These are phyloP conservation scores for Tineola bisselliella DNA, from an alignment of 2,888 invertebrate genomes.

Conservation along the genomic window DNA sequence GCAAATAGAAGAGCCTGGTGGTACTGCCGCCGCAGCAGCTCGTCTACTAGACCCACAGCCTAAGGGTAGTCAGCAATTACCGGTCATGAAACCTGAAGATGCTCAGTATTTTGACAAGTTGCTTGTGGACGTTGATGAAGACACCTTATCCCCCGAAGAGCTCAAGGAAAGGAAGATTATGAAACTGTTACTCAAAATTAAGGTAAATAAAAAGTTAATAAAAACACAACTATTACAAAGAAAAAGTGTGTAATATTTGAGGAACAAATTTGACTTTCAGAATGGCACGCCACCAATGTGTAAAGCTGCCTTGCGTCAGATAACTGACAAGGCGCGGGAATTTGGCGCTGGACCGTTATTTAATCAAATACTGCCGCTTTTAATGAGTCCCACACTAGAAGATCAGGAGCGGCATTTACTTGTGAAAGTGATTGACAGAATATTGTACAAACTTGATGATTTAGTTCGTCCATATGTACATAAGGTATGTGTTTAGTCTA, in stretches of 20 bases:
- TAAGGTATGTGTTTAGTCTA: constrained; percentile 74
- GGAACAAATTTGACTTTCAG: constrained; percentile 27
- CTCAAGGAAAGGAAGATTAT: constrained; percentile 99
- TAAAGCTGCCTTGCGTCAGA: constrained; percentile 96
- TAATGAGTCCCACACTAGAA: constrained; percentile 99
- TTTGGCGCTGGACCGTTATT: constrained; percentile 99
- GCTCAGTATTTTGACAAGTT: constrained; percentile 99
- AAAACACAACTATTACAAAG: too few relatives aligned
- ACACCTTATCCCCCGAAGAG: constrained; percentile 93
- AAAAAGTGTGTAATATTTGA: too few relatives aligned
- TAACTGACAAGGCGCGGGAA: constrained; percentile 98
- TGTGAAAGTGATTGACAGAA: constrained; percentile 98
- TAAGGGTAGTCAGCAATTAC: constrained; percentile 88
- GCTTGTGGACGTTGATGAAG: constrained; percentile 97
- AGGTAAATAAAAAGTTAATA: constrained; percentile 45
- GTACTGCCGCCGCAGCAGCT: constrained; percentile 85
- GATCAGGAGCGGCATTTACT: constrained; percentile 99
- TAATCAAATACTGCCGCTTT: constrained; percentile 96
- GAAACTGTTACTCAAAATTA: constrained; percentile 97
- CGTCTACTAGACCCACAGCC: constrained; percentile 93
- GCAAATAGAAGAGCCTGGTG: constrained; percentile 87
- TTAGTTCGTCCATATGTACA: constrained; percentile 99
- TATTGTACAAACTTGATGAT: constrained; percentile 98
- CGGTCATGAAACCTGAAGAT: constrained; percentile 99
- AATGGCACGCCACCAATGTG: constrained; percentile 99